Base-by-base conservation (phyloP, 1,140 invertebrate genomes). In the Spodoptera frugiperda region DNA sequence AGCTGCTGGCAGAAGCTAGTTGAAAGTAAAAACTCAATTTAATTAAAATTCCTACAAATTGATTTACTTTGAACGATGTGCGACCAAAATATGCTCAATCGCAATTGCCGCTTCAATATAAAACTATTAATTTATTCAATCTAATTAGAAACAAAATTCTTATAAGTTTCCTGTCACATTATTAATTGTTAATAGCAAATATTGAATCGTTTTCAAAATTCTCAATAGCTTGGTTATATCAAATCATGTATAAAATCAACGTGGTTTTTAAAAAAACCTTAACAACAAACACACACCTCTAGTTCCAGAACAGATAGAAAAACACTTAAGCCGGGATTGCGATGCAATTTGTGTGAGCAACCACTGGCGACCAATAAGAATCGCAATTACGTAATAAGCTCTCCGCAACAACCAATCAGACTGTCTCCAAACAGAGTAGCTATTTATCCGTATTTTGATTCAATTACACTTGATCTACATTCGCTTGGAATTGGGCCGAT, bases 391-490 rank as follows among this genome's bases (percentile, higher is more conserved):
- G 48, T 3, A 1, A 72, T 59, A 25, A 57, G 19, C 30, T 53
- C 5, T 12, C 8, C 19, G n/a, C 70, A 39, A 3, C 49, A 59
- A 59, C 14, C 53, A 57, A 55, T 55, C 53, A 15, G 25, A 61
- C 9, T 51, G 55, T 61, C 55, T 48, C 44, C 9, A 0, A 14
- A 61, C 21, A 74, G 10, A 74, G 55, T 33, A 33, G 11, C 19
- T 61, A 51, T 57, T 74, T 49, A 63, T 48, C 44, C 55, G 57
- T 51, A 33, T 51, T 74, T 59, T 74, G 21, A 74, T 61, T 74
- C 71, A 63, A 74, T 74, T 63, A 51, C 21, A 74, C 57, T 33
- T 74, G 46, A 59, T 61, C 55, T 51, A 63, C 55, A 74, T 74
- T 39, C 30, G 9, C 33, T 72, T 59, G 53, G 11, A 72, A 72